Evolutionary conservation across 92 coral and sea anemone genomes (phyloP).

Genomic region (Zoanthus solanderi): DNA sequence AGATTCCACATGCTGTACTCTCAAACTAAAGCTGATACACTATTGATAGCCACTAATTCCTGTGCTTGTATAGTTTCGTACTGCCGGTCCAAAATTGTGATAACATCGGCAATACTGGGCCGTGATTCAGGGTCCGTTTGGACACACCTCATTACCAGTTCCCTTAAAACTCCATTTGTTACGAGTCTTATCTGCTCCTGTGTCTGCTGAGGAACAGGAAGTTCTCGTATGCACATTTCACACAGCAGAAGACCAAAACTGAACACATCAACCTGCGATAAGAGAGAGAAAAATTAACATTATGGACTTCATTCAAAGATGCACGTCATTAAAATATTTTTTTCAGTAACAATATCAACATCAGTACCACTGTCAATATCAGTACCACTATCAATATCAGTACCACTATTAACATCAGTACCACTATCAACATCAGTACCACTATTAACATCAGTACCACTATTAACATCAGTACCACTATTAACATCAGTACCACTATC

Average conservation of each 20-base stretch:
- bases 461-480: background rate
- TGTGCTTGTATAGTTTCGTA: conserved; percentile 59
- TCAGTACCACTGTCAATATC: background rate
- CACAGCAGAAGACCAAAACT: conserved; percentile 92
- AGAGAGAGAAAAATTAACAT: no score
- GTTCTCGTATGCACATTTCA: conserved; percentile 94
- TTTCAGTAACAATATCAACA: background rate
- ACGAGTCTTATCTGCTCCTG: conserved; percentile 87
- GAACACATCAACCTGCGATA: conserved; percentile 84
- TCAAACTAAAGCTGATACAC: no score
- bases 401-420: background rate
- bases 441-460: background rate
- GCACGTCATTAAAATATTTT: no score
- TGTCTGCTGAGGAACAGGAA: conserved; percentile 92
- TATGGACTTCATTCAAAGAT: background rate
- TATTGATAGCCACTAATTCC: conserved; percentile 72
- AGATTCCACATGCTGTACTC: background rate
- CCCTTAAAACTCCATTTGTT: conserved; percentile 89
- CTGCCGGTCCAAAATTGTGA: conserved; percentile 72
- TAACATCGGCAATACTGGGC: conserved; percentile 81
- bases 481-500: background rate
- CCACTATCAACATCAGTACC: background rate
- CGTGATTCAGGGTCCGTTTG: conserved; percentile 79
- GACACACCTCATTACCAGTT: conserved; percentile 82
- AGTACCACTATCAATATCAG: background rate